phyloP scores from a whole-genome alignment of 2,888 invertebrate genomes.

The Tortricodes alternella region DNA sequence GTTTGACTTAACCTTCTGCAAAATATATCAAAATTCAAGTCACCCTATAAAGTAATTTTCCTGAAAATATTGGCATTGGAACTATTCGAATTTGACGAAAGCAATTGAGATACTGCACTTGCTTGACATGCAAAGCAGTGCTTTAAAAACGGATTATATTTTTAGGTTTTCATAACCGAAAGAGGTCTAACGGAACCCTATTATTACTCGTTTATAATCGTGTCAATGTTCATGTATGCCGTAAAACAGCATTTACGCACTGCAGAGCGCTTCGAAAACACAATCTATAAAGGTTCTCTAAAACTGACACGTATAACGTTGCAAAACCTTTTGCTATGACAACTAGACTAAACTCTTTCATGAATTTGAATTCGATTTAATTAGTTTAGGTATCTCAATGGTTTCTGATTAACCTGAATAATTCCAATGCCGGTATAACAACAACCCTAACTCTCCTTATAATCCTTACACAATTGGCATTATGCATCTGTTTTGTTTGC shows the following conservation, averaged over 20 bases:
- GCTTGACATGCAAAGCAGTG: too few species aligned
- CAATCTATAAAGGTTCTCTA: too few species aligned
- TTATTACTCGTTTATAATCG: too few species aligned
- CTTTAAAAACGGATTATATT: background rate
- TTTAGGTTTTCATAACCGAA: background rate
- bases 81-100: background rate
- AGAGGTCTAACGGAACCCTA: too few species aligned
- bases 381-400: background rate
- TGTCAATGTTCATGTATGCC: too few species aligned
- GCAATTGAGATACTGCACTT: background rate
- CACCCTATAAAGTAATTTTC: conserved; percentile 37
- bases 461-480: conserved; percentile 42
- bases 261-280: too few species aligned
- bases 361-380: background rate
- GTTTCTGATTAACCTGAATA: background rate
- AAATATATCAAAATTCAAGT: conserved; percentile 36
- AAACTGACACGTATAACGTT: too few species aligned
- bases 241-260: too few species aligned
- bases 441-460: background rate
- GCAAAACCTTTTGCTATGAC: too few species aligned
- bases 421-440: background rate
- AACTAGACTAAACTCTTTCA: too few species aligned
- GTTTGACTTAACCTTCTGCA: conserved; percentile 77
- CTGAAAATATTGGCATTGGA: background rate
- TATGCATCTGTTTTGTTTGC: conserved; percentile 32